These are phyloP conservation scores for Lophochroa leadbeateri DNA, from an alignment of 2,113 vertebrate species.

Conservation along the genomic window DNA sequence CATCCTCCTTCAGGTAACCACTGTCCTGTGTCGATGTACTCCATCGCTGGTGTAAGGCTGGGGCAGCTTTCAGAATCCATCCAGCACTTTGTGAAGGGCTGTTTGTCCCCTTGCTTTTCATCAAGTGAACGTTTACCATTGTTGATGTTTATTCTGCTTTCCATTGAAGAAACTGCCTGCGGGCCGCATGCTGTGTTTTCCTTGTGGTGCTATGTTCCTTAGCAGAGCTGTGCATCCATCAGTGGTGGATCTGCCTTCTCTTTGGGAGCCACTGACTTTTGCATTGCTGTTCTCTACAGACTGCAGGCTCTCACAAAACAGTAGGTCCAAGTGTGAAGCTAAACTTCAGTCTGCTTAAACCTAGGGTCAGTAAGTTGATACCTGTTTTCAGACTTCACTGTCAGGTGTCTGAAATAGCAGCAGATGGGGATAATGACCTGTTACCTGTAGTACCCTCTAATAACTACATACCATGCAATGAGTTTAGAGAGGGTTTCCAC, in stretches of 20 bases:
- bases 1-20: background rate
- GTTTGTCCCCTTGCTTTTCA: background rate
- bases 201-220: background rate
- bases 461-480: fast-evolving
- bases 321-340: background rate
- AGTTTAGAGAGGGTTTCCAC: background rate
- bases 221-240: background rate
- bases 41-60: fast-evolving
- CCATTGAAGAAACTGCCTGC: background rate
- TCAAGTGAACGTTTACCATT: fast-evolving
- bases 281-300: fast-evolving
- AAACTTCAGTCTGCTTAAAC: background rate
- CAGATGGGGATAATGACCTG: background rate
- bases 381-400: background rate
- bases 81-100: background rate
- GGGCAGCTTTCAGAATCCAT: background rate
- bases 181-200: fast-evolving
- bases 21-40: background rate
- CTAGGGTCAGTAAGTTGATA: background rate
- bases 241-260: background rate
- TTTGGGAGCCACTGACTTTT: background rate
- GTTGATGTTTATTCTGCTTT: background rate
- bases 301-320: fast-evolving
- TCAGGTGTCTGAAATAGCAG: background rate
- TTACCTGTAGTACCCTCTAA: background rate